Base-by-base conservation (phyloP, 2,113 vertebrate species). In the Pao palembangensis region DNA sequence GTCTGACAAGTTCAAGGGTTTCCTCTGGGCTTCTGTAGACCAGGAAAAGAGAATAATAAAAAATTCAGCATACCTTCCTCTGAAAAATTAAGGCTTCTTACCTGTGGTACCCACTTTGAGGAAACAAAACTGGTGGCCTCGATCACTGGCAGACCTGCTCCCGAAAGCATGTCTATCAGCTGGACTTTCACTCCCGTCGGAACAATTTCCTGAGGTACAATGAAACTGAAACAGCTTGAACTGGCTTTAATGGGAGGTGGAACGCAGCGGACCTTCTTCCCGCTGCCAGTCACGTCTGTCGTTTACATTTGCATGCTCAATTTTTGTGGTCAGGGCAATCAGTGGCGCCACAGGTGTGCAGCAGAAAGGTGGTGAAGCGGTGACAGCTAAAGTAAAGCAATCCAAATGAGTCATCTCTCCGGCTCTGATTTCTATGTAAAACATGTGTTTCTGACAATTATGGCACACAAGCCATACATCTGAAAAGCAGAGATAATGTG, bases 61-160 rank as follows among this genome's bases (percentile, higher is more conserved):
- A 87, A 83, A 80, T 64, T 86, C 85, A 71, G 5, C 76, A 41
- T 78, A 69, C n/a, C n/a, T 67, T n/a, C 6, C 51, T 52, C 14
- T 63, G 57, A 48, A 84, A 59, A 73, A 73, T 69, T 61, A 58
- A 55, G 67, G 73, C 51, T 71, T 79, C 92, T 75, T 94, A 98
- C 95, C 95, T 97, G 95, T 19, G 94, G 94, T 25, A 97, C 93
- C 96, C 95, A 96, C 89, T 90, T 94, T 88, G 95, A 93, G 73
- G 94, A 98, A 69, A 98, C 96, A 72, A 98, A 98, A 82, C 95
- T 95, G 72, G 95, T 98, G 59, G 92, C 94, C 90, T 98, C 96
- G 64, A 98, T 93, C 70, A 91, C 93, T 77, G 94, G 59, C 69
- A 98, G 84, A 64, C 95, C 95, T 66, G 95, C 93, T 88, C 89